Percentiles rank a stretch among this genome's conserved stretches.
These are phyloP conservation scores for Coracopsis vasa DNA, from an alignment of 2,113 vertebrate genomes.

Conservation along the genomic window DNA sequence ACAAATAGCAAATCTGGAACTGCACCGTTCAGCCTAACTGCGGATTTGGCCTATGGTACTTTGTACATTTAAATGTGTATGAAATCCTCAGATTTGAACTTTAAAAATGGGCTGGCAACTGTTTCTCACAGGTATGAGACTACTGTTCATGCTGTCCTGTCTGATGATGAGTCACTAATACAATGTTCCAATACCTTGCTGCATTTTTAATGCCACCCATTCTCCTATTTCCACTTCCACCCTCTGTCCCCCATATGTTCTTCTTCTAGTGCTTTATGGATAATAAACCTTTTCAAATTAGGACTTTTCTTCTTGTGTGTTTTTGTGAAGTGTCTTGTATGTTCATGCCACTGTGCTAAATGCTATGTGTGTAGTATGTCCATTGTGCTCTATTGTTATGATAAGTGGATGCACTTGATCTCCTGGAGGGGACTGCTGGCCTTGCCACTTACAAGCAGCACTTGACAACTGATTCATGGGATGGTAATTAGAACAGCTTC, in stretches of 20 bases:
- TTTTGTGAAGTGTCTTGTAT: background rate
- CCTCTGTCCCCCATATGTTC: background rate
- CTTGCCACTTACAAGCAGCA: background rate
- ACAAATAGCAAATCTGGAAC: background rate
- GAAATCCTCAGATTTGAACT: background rate
- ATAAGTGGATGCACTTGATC: constrained; percentile 28
- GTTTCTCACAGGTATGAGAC: background rate
- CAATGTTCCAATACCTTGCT: background rate
- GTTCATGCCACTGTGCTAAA: background rate
- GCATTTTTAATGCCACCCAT: background rate
- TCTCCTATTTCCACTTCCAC: background rate
- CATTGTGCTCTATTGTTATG: background rate
- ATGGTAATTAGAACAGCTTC: background rate
- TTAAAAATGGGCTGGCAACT: background rate
- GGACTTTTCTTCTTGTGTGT: background rate
- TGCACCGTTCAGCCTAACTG: background rate
- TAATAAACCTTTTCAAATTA: background rate
- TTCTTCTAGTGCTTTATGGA: background rate
- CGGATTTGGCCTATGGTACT: background rate
- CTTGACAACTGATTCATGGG: background rate
- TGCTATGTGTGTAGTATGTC: background rate
- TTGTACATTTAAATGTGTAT: background rate
- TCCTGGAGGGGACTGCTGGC: background rate
- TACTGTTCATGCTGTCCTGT: background rate
- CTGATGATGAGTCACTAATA: background rate